Evolutionary conservation across 92 coral and sea anemone genomes (phyloP).

Genomic region (Pocillopora grandis): DNA sequence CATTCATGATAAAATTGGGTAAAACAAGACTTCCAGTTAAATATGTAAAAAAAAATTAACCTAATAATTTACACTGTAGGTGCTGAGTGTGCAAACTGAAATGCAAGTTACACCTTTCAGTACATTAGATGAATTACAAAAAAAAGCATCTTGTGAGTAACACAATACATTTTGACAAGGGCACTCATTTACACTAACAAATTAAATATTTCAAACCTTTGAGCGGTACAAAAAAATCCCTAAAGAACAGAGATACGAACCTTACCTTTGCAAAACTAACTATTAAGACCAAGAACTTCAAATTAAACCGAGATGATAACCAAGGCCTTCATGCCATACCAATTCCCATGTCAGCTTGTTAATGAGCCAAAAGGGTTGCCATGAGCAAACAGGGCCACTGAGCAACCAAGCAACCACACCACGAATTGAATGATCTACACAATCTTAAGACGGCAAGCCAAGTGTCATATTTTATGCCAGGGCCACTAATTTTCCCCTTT

Average conservation of each 20-base stretch:
- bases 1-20: too few relatives aligned
- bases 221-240: background rate
- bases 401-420: slow-evolving; percentile 59
- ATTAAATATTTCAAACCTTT: background rate
- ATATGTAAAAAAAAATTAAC: too few relatives aligned
- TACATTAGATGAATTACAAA: too few relatives aligned
- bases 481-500: slow-evolving; percentile 40
- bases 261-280: slow-evolving; percentile 43
- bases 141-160: background rate
- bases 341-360: slow-evolving; percentile 37
- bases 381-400: slow-evolving; percentile 27
- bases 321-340: slow-evolving; percentile 37
- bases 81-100: background rate
- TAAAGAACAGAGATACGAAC: slow-evolving; percentile 12
- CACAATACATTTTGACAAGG: background rate
- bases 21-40: too few relatives aligned
- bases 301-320: slow-evolving; percentile 42
- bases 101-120: too few relatives aligned
- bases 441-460: slow-evolving; percentile 47
- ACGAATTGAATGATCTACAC: slow-evolving; percentile 50
- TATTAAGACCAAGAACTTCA: slow-evolving; percentile 47
- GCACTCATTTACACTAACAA: background rate
- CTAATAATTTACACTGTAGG: background rate
- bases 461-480: slow-evolving; percentile 49
- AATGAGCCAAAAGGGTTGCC: slow-evolving; percentile 24